phyloP scores from a whole-genome alignment of 2,888 invertebrate genomes.

The Merodon equestris region DNA sequence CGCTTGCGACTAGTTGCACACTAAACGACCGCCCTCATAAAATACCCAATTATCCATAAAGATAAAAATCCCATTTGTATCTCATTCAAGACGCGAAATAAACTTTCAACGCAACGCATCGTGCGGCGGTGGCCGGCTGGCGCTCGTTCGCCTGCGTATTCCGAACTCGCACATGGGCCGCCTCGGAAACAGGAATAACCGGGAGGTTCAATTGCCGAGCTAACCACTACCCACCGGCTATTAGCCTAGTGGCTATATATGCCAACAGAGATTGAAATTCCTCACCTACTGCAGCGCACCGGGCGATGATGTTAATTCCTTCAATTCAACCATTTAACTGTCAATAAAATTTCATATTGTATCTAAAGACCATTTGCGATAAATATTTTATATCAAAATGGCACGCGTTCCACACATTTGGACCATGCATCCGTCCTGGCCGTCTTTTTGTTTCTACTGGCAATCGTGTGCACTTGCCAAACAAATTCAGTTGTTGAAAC shows the following conservation, averaged over 20 bases:
- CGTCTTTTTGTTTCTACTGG: no score
- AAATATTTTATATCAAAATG: constrained; percentile 45
- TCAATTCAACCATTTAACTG: constrained; percentile 67
- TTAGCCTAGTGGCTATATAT: no score
- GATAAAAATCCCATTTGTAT: constrained; percentile 66
- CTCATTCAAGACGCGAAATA: constrained; percentile 62
- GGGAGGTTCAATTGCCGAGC: constrained; percentile 4
- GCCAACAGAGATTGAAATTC: constrained; percentile 30
- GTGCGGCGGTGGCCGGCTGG: constrained; percentile 6
- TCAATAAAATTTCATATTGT: constrained; percentile 68
- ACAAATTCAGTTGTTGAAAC: no score
- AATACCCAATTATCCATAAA: constrained; percentile 68
- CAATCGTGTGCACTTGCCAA: no score
- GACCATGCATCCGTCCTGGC: no score
- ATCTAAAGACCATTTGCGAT: constrained; percentile 58
- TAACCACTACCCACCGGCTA: no score
- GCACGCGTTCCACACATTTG: neutral
- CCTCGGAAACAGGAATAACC: constrained; percentile 40
- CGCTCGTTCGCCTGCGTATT: neutral
- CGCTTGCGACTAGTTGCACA: constrained; percentile 35
- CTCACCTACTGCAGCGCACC: constrained; percentile 51
- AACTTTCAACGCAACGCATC: constrained; percentile 59
- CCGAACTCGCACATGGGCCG: constrained; percentile 11
- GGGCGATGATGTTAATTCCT: constrained; percentile 66
- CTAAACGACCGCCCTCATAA: constrained; percentile 66